Percentiles rank a stretch among this genome's conserved stretches.
Evolutionary conservation across 64 coral and sea anemone genomes (phyloP).

Genomic region (Montipora capricornis): DNA sequence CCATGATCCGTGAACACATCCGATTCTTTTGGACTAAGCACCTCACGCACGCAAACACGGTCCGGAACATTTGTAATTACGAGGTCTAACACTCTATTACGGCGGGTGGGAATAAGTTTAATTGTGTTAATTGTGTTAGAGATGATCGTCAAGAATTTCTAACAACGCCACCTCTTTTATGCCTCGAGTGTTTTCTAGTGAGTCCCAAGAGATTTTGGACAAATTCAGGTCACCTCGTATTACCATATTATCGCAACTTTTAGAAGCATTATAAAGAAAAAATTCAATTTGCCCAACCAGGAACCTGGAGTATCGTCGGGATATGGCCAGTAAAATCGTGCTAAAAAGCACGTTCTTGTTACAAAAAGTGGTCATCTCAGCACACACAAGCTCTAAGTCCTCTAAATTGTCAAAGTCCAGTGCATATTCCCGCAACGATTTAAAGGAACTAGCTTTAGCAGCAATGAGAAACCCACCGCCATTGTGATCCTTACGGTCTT

Average conservation of each 20-base stretch:
- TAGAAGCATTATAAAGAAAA: too few relatives aligned
- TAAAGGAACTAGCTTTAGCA: slow-evolving; percentile 23
- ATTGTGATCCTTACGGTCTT: neutral
- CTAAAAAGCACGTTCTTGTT: slow-evolving; percentile 48
- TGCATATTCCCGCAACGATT: slow-evolving; percentile 32
- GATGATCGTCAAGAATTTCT: slow-evolving; percentile 37
- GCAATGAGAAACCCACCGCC: slow-evolving; percentile 28
- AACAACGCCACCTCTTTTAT: slow-evolving; percentile 23
- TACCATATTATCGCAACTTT: neutral
- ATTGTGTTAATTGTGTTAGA: neutral
- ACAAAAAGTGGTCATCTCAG: slow-evolving; percentile 55
- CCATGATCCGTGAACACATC: too few relatives aligned
- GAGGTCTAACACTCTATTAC: neutral
- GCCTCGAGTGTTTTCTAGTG: slow-evolving; percentile 23
- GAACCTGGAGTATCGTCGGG: too few relatives aligned
- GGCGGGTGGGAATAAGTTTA: neutral
- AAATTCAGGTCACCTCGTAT: slow-evolving; percentile 20
- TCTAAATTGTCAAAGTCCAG: slow-evolving; percentile 19
- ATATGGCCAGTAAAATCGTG: slow-evolving; percentile 36
- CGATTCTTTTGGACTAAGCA: too few relatives aligned
- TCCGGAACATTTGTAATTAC: too few relatives aligned
- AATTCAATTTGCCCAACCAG: too few relatives aligned
- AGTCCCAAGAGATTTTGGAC: slow-evolving; percentile 53
- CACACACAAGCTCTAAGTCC: slow-evolving; percentile 46
- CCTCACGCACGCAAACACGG: too few relatives aligned